These are phyloP conservation scores for Scaptodrosophila latifasciaeformis DNA, from an alignment of 2,888 invertebrate genomes.

Conservation along the genomic window DNA sequence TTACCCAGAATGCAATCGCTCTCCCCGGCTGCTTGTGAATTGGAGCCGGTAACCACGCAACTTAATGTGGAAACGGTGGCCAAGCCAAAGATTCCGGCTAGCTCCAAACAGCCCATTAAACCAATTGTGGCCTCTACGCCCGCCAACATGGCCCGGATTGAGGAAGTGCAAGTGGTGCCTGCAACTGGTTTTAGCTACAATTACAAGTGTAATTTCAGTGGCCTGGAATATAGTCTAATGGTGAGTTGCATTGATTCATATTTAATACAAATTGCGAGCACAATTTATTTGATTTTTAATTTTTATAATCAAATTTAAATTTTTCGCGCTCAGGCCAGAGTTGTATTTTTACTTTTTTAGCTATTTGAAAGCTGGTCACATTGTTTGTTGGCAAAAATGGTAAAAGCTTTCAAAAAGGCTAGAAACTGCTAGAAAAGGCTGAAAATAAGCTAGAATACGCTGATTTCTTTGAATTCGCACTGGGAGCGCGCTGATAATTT, in stretches of 20 bases:
- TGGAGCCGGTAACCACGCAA: not conserved
- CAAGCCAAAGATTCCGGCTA: not conserved
- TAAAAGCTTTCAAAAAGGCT: no score
- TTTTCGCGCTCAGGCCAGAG: not conserved
- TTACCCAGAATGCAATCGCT: conserved; percentile 72
- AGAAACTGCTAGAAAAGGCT: no score
- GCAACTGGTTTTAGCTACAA: not conserved
- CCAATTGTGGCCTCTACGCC: conserved; percentile 48
- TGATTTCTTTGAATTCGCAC: no score
- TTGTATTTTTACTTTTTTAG: not conserved
- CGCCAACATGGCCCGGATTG: conserved; percentile 15
- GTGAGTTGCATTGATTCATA: no score
- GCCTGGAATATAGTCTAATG: conserved; percentile 61
- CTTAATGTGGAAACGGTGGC: not conserved
- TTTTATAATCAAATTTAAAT: not conserved
- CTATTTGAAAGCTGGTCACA: no score
- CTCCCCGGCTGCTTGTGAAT: conserved; percentile 51
- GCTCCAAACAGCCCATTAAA: conserved; percentile 37
- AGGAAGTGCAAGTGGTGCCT: not conserved
- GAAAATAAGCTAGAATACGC: no score
- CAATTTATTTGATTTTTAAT: not conserved
- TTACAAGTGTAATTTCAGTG: conserved; percentile 7
- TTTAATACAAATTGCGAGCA: conserved; percentile 23
- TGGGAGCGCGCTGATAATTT: no score
- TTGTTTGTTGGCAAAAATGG: no score